A percentile compares a stretch with the other conserved stretches of the same genome.
Conservation (phyloP, 2,888 invertebrate species). For the Drosophila tripunctata region DNA sequence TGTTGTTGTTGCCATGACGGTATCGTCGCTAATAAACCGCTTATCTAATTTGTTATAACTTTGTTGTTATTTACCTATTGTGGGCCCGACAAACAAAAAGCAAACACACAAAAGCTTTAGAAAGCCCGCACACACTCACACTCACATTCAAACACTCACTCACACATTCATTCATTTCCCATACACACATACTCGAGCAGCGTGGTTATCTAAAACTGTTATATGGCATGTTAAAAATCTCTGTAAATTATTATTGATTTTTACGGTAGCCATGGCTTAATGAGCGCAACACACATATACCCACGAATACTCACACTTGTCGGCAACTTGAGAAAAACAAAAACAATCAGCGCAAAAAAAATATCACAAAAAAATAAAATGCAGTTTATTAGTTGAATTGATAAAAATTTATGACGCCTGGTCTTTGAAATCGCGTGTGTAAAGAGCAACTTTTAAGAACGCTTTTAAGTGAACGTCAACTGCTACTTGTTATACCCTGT, state of each 20-base stretch:
- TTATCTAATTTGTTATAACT: conserved; percentile 72
- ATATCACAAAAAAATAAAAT: conserved; percentile 28
- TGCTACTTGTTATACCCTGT: conserved; percentile 11
- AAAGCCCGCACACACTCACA: conserved; percentile 28
- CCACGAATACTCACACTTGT: conserved; percentile 1
- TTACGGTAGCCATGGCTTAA: conserved; percentile 50
- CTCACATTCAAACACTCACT: no score
- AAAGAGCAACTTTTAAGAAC: conserved; percentile 3
- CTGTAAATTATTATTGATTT: conserved; percentile 70
- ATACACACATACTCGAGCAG: not conserved
- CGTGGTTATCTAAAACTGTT: conserved; percentile 61
- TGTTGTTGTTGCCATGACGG: conserved; percentile 34
- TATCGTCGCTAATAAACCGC: conserved; percentile 68
- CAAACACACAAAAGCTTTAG: conserved; percentile 54
- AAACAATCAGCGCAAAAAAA: not conserved
- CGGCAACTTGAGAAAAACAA: conserved; percentile 9
- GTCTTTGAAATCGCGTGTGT: not conserved
- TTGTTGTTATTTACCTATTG: conserved; percentile 67
- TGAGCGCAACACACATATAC: conserved; percentile 38
- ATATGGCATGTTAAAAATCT: conserved; percentile 64
- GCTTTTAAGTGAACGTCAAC: not conserved
- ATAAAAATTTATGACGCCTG: conserved; percentile 44
- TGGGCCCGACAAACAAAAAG: conserved; percentile 54
- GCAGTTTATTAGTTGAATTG: conserved; percentile 64
- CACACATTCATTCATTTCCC: not conserved